These are phyloP conservation scores for Aptenodytes forsteri DNA, from an alignment of 2,113 vertebrate species.

Conservation along the genomic window DNA sequence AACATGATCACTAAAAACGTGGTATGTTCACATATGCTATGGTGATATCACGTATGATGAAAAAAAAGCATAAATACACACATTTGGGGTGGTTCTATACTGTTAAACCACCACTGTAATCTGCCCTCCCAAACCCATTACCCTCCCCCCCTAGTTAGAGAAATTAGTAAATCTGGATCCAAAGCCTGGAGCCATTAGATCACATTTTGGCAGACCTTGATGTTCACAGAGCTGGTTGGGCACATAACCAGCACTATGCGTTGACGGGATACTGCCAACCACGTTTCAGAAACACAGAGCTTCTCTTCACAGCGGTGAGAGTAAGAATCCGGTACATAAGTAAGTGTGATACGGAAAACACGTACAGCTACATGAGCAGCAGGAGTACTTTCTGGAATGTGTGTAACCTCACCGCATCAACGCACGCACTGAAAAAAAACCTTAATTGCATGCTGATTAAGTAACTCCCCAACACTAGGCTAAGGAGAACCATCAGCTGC, in stretches of 20 bases:
- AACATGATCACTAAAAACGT: rapidly evolving
- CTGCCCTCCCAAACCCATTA: neutral
- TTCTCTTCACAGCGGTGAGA: neutral
- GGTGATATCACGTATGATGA: neutral
- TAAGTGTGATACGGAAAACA: neutral
- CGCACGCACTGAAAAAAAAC: neutral
- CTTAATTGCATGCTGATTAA: neutral
- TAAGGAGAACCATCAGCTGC: neutral
- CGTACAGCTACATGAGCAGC: neutral
- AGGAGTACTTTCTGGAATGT: neutral
- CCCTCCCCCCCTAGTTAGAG: neutral
- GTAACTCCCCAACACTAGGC: neutral
- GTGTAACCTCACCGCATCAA: neutral
- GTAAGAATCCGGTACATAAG: neutral
- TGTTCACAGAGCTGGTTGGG: constrained; percentile 48
- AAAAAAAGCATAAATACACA: neutral
- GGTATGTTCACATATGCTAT: neutral
- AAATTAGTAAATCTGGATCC: constrained; percentile 12
- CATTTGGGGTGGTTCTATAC: neutral
- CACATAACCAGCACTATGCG: constrained; percentile 64
- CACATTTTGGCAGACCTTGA: constrained; percentile 73
- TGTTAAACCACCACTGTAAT: neutral
- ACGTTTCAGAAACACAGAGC: constrained; percentile 18
- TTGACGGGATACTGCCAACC: constrained; percentile 47
- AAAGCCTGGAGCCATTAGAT: constrained; percentile 65